These are phyloP conservation scores for Protosalanx chinensis DNA, from an alignment of 2,797 vertebrate species.

Conservation along the genomic window DNA sequence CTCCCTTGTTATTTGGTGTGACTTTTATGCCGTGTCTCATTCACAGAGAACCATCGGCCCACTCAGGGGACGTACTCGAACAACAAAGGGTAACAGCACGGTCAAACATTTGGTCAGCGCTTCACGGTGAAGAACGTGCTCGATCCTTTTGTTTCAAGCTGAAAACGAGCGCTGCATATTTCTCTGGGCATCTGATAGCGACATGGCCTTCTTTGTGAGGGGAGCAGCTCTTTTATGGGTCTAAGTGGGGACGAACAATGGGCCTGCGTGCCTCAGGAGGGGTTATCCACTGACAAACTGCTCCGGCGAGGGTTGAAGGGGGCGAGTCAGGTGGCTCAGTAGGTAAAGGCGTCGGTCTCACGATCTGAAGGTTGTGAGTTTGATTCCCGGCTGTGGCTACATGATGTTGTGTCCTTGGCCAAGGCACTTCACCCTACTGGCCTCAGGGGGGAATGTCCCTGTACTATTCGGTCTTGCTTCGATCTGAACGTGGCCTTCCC, in stretches of 20 bases:
- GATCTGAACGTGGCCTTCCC: too few relatives aligned
- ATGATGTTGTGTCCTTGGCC: too few relatives aligned
- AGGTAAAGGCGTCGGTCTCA: too few relatives aligned
- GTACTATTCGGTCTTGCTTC: background rate
- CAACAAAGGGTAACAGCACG: background rate
- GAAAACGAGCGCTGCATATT: conserved; percentile 7
- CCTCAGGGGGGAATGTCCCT: too few relatives aligned
- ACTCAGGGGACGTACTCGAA: background rate
- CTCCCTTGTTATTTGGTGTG: background rate
- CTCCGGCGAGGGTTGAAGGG: conserved; percentile 17
- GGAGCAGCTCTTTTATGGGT: conserved; percentile 17
- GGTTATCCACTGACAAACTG: conserved; percentile 14
- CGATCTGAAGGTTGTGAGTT: too few relatives aligned
- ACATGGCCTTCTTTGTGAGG: conserved; percentile 17
- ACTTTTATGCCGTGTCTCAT: background rate
- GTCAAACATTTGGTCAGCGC: conserved; percentile 9
- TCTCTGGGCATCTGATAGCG: conserved; percentile 20
- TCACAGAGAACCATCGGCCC: background rate
- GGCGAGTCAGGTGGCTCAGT: too few relatives aligned
- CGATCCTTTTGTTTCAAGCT: conserved; percentile 12
- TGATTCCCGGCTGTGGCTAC: too few relatives aligned
- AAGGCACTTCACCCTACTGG: too few relatives aligned
- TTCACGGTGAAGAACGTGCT: conserved; percentile 19
- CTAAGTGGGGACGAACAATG: conserved; percentile 5
- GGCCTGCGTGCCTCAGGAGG: background rate